A percentile compares a stretch with the other conserved stretches of the same genome.
phyloP scores from a whole-genome alignment of 1,140 invertebrate species.

The Carposina sasakii region DNA sequence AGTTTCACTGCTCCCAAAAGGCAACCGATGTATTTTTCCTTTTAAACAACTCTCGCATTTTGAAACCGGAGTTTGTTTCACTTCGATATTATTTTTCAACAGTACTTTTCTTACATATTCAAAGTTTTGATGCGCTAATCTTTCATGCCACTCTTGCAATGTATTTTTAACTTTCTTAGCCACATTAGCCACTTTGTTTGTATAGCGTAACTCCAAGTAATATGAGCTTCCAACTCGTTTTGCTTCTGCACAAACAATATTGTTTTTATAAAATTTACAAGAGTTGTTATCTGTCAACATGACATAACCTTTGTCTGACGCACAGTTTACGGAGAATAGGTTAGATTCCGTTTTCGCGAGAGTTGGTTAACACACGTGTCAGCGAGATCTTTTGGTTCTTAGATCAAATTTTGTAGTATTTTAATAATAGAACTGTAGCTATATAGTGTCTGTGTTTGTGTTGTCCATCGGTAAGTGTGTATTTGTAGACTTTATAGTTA shows the following conservation, averaged over 20 bases:
- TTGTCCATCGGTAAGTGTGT: too few species aligned
- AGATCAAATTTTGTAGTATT: too few species aligned
- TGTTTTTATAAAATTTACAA: background rate
- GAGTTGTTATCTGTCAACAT: background rate
- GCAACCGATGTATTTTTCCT: constrained; percentile 40
- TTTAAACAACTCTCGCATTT: constrained; percentile 34
- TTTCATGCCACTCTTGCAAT: constrained; percentile 30
- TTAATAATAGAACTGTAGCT: too few species aligned
- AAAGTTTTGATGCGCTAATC: constrained; percentile 40
- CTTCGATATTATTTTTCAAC: constrained; percentile 12
- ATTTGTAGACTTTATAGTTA: too few species aligned
- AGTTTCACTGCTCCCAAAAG: constrained; percentile 26
- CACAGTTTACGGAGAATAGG: constrained; percentile 13
- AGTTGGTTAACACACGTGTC: too few species aligned
- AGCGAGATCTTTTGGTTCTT: too few species aligned
- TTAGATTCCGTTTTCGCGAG: too few species aligned
- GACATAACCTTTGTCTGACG: constrained; percentile 13
- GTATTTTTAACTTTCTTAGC: constrained; percentile 10
- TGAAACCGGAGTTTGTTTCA: constrained; percentile 10
- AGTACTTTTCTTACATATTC: constrained; percentile 30
- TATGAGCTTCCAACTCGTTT: background rate
- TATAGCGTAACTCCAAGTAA: background rate
- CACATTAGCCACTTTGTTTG: too few species aligned
- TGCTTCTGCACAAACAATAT: background rate
- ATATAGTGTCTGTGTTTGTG: too few species aligned